phyloP scores from a whole-genome alignment of 2,113 vertebrate species.

The Ondatra zibethicus region DNA sequence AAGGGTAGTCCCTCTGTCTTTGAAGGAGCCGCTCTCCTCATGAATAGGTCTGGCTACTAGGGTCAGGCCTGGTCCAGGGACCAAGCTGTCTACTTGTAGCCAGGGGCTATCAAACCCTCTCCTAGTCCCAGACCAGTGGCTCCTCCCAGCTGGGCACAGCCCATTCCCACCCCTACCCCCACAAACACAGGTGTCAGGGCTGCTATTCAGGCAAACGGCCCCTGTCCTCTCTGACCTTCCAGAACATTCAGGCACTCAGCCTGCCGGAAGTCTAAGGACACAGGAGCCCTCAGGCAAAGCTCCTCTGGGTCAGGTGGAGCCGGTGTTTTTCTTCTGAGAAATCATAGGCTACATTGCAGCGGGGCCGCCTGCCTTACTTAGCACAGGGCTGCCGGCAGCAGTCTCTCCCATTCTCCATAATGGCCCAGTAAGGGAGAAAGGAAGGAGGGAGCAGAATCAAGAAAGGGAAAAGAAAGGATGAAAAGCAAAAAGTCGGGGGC shows the following conservation, averaged over 20 bases:
- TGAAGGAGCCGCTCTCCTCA: not conserved
- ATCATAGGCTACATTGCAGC: constrained; percentile 63
- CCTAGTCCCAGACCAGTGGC: rapidly evolving
- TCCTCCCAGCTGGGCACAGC: not conserved
- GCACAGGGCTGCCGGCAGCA: not conserved
- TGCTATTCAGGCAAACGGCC: rapidly evolving
- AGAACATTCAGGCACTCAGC: constrained; percentile 41
- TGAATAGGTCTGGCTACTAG: not conserved
- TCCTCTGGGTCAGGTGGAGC: not conserved
- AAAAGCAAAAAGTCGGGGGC: not conserved
- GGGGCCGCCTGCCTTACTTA: constrained; percentile 84
- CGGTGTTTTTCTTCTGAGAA: not conserved
- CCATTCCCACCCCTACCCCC: no score
- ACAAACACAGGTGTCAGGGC: not conserved
- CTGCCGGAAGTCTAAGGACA: not conserved
- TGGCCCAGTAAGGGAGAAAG: not conserved
- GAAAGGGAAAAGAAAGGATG: not conserved
- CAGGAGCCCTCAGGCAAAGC: not conserved
- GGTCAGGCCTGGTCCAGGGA: not conserved
- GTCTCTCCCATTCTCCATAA: not conserved
- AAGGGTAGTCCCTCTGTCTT: not conserved
- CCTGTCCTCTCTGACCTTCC: constrained; percentile 1
- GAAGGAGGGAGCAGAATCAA: not conserved
- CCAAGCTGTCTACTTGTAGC: not conserved
- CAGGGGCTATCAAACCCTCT: not conserved